Conservation (phyloP, 2,797 vertebrate genomes). For the Onychomys arenicola region DNA sequence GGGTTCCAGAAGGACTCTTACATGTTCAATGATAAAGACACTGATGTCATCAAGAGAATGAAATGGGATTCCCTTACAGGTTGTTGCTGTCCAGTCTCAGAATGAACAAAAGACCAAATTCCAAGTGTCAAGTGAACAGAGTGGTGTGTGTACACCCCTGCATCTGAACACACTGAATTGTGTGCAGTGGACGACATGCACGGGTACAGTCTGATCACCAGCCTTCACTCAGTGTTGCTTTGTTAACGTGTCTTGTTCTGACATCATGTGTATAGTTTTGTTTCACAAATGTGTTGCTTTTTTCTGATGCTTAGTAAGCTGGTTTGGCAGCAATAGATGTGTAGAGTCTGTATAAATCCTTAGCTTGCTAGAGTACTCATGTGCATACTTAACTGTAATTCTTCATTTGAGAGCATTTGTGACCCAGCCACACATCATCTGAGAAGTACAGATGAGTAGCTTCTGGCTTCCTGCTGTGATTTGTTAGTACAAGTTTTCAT, state of each 20-base stretch:
- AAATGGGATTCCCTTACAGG: not conserved
- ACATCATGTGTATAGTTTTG: not conserved
- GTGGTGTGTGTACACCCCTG: not conserved
- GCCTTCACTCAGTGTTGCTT: not conserved
- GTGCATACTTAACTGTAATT: not conserved
- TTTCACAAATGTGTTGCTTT: conserved; percentile 9
- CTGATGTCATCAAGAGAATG: no score
- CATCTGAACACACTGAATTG: accelerated
- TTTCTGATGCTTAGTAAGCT: not conserved
- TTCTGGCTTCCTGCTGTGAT: conserved; percentile 32
- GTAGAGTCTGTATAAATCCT: not conserved
- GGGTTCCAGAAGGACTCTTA: not conserved
- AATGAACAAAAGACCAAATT: not conserved
- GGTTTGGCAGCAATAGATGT: not conserved
- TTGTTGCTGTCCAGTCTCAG: not conserved
- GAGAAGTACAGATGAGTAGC: not conserved
- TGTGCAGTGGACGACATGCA: accelerated
- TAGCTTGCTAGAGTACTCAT: not conserved
- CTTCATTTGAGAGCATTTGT: not conserved
- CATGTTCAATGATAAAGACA: not conserved
- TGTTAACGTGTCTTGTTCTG: not conserved
- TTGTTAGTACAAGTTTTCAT: conserved; percentile 28
- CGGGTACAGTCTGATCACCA: not conserved
- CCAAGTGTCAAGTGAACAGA: not conserved
- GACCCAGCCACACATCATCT: not conserved